phyloP scores from a whole-genome alignment of 2,888 invertebrate genomes.

The Ennomos fuscantarius region DNA sequence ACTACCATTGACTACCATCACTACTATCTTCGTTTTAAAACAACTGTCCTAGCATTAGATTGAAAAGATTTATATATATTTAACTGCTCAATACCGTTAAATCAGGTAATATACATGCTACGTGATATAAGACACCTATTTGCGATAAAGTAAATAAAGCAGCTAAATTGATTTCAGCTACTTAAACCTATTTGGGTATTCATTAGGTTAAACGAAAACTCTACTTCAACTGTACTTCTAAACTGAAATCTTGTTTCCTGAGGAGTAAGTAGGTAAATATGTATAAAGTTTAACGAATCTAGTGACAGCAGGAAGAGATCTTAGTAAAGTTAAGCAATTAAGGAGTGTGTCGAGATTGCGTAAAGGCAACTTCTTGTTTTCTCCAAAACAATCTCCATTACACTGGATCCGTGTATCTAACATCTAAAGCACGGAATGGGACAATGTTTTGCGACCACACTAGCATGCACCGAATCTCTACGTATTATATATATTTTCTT shows the following conservation, averaged over 20 bases:
- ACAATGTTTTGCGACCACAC: slow-evolving; percentile 60
- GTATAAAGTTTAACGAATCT: slow-evolving; percentile 70
- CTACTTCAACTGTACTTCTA: slow-evolving; percentile 20
- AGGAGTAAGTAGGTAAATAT: slow-evolving; percentile 67
- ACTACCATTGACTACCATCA: too few relatives aligned
- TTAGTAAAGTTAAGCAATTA: slow-evolving; percentile 81
- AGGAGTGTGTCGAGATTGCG: slow-evolving; percentile 76
- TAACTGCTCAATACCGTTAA: too few relatives aligned
- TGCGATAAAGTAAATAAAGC: background rate
- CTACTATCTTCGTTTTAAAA: too few relatives aligned
- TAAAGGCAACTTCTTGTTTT: slow-evolving; percentile 76
- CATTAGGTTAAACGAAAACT: slow-evolving; percentile 19
- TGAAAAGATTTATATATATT: too few relatives aligned
- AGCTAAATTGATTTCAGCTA: background rate
- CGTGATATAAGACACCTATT: too few relatives aligned
- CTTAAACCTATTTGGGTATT: slow-evolving; percentile 22
- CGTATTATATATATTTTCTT: slow-evolving; percentile 46
- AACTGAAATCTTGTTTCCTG: slow-evolving; percentile 48
- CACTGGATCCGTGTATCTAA: slow-evolving; percentile 63
- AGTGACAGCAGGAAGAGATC: slow-evolving; percentile 66
- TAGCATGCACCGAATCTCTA: slow-evolving; percentile 37
- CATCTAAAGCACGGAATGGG: slow-evolving; percentile 53
- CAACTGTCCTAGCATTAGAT: too few relatives aligned
- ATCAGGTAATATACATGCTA: too few relatives aligned
- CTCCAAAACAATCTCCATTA: slow-evolving; percentile 82